Base-by-base conservation (phyloP, 2,888 invertebrate genomes). In the Drosophila siamana region DNA sequence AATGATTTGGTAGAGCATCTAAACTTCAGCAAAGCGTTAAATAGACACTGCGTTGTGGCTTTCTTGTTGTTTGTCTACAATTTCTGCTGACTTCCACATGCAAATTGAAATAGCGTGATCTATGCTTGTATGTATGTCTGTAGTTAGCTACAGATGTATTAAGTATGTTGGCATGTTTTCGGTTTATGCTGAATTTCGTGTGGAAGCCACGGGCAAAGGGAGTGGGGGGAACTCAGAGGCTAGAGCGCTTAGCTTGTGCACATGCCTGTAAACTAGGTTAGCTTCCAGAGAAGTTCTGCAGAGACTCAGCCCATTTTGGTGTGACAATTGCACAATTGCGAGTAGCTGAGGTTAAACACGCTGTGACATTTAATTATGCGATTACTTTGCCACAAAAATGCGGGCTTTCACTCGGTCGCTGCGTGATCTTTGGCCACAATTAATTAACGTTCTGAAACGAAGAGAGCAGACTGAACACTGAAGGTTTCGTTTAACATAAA, bases 71-170 rank as follows among this genome's bases (percentile, higher is more conserved):
- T 64, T 54, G 41, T 52, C 43, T 52, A 41, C 26, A 2, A 33
- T 55, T 67, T 55, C 38, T 44, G 48, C 62, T 66, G 51, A 54
- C 65, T 78, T 54, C 61, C 61, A 67, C 78, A 79, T 82, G 81
- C 76, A 79, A 88, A 86, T 88, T 88, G 64, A 86, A 68, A 69
- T 86, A 68, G 64, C 69, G 60, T 74, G 76, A 68, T 70, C 65
- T 63, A 57, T 56, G 48, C 8, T 33, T 13, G 44, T 40, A 41
- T 52, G 38, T 36, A 38, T 36, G 46, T 1, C 2, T 41, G 15
- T 38, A 40, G 16, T 33, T 24, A 28, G 40, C 8, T 26, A 40
- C 22, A 30, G 26, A 33, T 50, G 41, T 50, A 50, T 63, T 22
- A 51, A 36, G 24, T 65, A 52, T 71, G 47, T 28, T 73, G 28